A percentile compares a stretch with the other conserved stretches of the same genome.
Conservation (phyloP, 2,888 invertebrate species). For the Rhagonycha lutea region DNA sequence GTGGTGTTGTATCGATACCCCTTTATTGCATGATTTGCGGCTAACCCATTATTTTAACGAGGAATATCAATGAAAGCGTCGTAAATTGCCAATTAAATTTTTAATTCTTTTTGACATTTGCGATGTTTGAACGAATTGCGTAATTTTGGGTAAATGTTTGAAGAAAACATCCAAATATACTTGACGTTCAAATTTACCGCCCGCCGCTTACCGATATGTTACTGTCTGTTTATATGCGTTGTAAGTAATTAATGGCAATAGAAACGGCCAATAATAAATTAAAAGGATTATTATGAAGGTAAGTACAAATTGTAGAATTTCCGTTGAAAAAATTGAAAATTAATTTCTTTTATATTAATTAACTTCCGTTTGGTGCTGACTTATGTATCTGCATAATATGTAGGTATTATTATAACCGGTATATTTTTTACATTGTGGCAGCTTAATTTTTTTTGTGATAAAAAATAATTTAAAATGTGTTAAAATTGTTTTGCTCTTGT, state of each 20-base stretch:
- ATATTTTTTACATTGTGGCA: neutral
- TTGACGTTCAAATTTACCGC: neutral
- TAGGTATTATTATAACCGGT: neutral
- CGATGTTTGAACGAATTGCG: neutral
- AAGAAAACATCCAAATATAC: no score
- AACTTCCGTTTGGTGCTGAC: neutral
- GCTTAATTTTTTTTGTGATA: neutral
- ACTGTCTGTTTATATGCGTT: no score
- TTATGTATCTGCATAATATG: neutral
- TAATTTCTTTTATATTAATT: neutral
- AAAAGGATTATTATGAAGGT: neutral
- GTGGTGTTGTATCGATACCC: conserved; percentile 20
- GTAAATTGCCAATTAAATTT: neutral
- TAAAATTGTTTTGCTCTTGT: neutral
- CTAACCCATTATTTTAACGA: neutral
- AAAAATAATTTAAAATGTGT: neutral
- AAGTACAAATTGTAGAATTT: neutral
- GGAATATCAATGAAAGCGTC: neutral
- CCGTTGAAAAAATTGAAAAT: neutral
- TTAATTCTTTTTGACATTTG: neutral
- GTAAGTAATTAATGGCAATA: neutral
- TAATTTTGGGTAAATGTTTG: neutral
- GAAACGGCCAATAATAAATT: neutral
- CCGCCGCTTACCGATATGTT: neutral
- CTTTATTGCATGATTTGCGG: conserved; percentile 21